Evolutionary conservation across 2,797 vertebrate genomes (phyloP).

Genomic region (Sorex maritimensis): DNA sequence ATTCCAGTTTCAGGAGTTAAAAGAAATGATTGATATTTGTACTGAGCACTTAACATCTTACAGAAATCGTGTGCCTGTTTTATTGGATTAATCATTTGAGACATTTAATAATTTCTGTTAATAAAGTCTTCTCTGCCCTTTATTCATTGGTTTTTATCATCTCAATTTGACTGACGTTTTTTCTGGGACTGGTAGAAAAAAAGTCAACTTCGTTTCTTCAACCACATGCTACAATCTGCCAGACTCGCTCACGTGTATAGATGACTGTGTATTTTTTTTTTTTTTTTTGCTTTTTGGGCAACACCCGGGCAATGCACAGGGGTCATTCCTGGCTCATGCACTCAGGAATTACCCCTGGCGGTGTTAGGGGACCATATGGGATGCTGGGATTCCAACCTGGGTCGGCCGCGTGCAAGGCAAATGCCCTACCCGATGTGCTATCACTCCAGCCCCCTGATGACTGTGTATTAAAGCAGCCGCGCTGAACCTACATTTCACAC

Average conservation of each 20-base stretch:
- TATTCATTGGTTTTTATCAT: neutral
- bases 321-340: no score
- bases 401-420: no score
- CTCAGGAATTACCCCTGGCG: no score
- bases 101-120: constrained; percentile 8
- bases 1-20: neutral
- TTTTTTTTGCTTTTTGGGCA: no score
- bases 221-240: neutral
- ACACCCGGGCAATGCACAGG: no score
- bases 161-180: neutral
- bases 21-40: neutral
- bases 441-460: no score
- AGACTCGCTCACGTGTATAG: neutral
- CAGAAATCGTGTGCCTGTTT: neutral
- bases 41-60: constrained; percentile 23
- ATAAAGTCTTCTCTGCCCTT: neutral
- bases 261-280: constrained; percentile 10
- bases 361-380: no score
- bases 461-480: neutral
- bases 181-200: neutral
- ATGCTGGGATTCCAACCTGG: no score
- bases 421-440: no score
- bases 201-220: neutral
- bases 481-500: neutral
- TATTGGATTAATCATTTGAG: no score